These are phyloP conservation scores for Idris sp. DNA, from an alignment of 1,140 invertebrate genomes.

Conservation along the genomic window DNA sequence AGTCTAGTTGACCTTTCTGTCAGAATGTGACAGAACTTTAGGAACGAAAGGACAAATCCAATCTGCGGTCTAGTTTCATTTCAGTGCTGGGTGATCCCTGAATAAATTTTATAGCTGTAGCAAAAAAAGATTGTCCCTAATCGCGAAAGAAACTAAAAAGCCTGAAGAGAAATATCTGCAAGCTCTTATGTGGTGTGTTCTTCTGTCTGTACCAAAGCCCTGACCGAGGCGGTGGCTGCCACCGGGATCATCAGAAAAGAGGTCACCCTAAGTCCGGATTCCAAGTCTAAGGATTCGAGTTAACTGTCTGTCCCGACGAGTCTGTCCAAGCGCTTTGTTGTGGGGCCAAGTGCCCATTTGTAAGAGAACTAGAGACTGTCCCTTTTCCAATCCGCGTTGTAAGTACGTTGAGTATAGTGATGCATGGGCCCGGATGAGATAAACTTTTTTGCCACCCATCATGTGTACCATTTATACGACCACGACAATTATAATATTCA, in stretches of 20 bases:
- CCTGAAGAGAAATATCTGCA: too few species aligned
- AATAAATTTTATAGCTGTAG: constrained; percentile 22
- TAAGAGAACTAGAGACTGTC: constrained; percentile 67
- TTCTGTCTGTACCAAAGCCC: constrained; percentile 73
- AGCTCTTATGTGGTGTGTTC: constrained; percentile 71
- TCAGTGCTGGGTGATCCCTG: constrained; percentile 42
- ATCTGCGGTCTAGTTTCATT: constrained; percentile 51
- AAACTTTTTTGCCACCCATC: constrained; percentile 49
- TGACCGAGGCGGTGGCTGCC: constrained; percentile 76
- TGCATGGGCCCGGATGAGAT: constrained; percentile 72
- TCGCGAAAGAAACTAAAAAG: too few species aligned
- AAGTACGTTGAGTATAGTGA: constrained; percentile 73
- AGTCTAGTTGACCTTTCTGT: constrained; percentile 12
- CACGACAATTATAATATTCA: constrained; percentile 12
- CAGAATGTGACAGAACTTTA: constrained; percentile 21
- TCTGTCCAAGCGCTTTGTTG: constrained; percentile 41
- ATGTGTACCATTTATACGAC: constrained; percentile 51
- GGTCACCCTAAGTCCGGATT: constrained; percentile 69
- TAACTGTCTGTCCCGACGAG: constrained; percentile 61
- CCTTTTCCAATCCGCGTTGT: constrained; percentile 71
- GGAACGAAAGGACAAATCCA: constrained; percentile 40
- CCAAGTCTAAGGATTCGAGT: constrained; percentile 69
- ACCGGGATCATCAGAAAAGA: constrained; percentile 77
- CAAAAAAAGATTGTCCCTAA: too few species aligned
- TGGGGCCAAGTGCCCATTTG: constrained; percentile 57